These are phyloP conservation scores for Cyprinodon variegatus DNA, from an alignment of 2,113 vertebrate species.

Conservation along the genomic window DNA sequence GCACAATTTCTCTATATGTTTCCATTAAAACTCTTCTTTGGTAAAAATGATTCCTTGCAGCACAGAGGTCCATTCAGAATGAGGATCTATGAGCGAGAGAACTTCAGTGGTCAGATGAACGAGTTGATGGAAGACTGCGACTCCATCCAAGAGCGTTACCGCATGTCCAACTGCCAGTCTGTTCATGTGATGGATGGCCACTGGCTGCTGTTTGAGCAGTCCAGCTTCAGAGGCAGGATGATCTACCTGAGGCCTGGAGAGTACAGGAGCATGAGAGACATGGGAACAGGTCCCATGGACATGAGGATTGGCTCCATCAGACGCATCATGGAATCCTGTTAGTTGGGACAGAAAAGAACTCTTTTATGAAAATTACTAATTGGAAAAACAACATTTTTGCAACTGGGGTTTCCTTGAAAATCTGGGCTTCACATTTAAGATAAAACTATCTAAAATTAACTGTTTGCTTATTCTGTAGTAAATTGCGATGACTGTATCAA, in stretches of 20 bases:
- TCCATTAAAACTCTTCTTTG: neutral
- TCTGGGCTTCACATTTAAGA: neutral
- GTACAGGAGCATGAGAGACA: conserved; percentile 63
- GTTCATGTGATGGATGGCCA: conserved; percentile 80
- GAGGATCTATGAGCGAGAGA: conserved; percentile 72
- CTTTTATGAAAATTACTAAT: neutral
- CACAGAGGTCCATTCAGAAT: conserved; percentile 70
- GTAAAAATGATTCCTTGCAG: conserved; percentile 34
- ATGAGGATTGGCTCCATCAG: conserved; percentile 60
- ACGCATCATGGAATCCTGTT: conserved; percentile 67
- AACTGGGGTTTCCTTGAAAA: neutral
- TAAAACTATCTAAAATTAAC: neutral
- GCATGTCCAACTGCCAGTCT: conserved; percentile 74
- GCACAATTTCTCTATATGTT: neutral
- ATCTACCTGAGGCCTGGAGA: conserved; percentile 67
- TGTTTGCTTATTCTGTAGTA: neutral
- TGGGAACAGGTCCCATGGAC: conserved; percentile 50
- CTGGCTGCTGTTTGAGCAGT: conserved; percentile 80
- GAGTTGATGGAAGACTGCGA: conserved; percentile 75
- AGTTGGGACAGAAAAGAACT: neutral
- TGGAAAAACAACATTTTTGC: neutral
- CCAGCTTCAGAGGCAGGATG: conserved; percentile 72
- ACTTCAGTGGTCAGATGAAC: conserved; percentile 70
- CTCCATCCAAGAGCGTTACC: conserved; percentile 64
- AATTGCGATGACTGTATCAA: neutral